Evolutionary conservation across 2,113 vertebrate genomes (phyloP).

Genomic region (Psammodynastes pulverulentus): DNA sequence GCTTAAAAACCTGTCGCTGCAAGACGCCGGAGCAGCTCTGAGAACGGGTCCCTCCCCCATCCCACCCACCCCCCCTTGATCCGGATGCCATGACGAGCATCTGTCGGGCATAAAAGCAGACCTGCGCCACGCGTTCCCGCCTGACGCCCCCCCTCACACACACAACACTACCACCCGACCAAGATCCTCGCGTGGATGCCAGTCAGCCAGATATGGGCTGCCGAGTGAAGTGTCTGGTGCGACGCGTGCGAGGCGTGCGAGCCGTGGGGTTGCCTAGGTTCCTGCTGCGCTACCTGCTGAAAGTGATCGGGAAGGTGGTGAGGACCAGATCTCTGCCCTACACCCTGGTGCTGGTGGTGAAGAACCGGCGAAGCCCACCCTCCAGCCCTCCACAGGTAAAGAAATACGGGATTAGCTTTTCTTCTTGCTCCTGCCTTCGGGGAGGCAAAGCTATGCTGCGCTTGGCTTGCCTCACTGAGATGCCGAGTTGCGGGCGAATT

Average conservation of each 20-base stretch:
- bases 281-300: neutral
- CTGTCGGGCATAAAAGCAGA: neutral
- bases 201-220: neutral
- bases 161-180: rapidly evolving
- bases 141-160: too few species aligned
- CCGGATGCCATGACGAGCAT: neutral
- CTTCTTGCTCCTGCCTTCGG: neutral
- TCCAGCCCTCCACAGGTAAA: neutral
- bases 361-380: neutral
- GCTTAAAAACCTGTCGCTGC: neutral
- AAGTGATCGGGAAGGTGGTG: neutral
- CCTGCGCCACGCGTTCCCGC: neutral
- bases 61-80: too few species aligned
- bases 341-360: neutral
- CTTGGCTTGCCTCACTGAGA: neutral
- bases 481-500: neutral
- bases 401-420: neutral
- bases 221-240: neutral
- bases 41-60: neutral
- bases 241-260: neutral
- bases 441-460: neutral
- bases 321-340: neutral
- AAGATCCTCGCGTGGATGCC: neutral
- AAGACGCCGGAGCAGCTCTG: neutral
- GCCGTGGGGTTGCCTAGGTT: neutral